These are phyloP conservation scores for Ceuthmochares aereus DNA, from an alignment of 2,113 vertebrate species.

Conservation along the genomic window DNA sequence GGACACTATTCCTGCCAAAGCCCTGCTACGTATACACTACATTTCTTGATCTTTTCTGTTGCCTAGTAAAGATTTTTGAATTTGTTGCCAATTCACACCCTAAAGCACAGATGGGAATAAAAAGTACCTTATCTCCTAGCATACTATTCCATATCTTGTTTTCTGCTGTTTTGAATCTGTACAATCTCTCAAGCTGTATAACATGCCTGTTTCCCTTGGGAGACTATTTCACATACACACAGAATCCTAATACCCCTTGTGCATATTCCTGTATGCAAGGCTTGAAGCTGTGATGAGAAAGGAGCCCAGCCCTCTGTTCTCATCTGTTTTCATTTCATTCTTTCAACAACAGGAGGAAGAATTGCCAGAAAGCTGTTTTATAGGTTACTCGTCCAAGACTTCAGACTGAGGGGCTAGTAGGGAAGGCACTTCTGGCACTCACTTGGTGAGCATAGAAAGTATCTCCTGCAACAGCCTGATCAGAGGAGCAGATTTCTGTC, in stretches of 20 bases:
- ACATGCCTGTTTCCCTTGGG: background rate
- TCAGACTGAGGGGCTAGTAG: background rate
- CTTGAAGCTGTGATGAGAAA: background rate
- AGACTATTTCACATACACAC: background rate
- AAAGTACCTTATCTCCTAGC: conserved; percentile 26
- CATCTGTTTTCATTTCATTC: background rate
- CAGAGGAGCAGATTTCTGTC: background rate
- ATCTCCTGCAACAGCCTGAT: background rate
- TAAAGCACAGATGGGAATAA: conserved; percentile 44
- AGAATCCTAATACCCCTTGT: background rate
- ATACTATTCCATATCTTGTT: background rate
- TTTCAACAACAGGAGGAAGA: background rate
- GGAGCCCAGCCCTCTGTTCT: background rate
- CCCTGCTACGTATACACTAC: background rate
- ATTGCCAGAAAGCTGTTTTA: background rate
- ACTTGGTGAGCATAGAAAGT: background rate
- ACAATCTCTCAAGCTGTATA: background rate
- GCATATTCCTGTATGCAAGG: background rate
- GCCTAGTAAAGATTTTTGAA: conserved; percentile 38
- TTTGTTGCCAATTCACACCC: conserved; percentile 45
- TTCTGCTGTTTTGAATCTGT: conserved; percentile 41
- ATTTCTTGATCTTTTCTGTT: conserved; percentile 40
- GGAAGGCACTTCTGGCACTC: background rate
- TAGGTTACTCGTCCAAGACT: background rate
- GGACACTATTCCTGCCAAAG: background rate